A percentile compares a stretch with the other conserved stretches of the same genome.
These are phyloP conservation scores for Terrapene triunguis DNA, from an alignment of 2,113 vertebrate species.

Conservation along the genomic window DNA sequence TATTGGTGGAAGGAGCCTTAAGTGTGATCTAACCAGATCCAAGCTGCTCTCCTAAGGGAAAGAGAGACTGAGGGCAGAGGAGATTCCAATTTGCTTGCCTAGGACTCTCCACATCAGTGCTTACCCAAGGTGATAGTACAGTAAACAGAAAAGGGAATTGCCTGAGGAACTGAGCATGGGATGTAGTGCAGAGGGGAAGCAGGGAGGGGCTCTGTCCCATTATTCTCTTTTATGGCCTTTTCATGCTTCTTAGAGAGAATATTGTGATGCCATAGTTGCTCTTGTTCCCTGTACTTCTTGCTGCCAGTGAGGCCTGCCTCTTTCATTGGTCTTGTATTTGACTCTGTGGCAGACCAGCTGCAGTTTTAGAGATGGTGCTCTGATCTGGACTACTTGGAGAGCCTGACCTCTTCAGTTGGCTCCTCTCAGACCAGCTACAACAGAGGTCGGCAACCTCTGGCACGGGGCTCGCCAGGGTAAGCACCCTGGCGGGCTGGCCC, in stretches of 20 bases:
- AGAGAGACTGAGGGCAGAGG: background rate
- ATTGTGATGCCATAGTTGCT: background rate
- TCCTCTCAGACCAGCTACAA: background rate
- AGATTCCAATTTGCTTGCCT: background rate
- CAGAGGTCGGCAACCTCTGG: no score
- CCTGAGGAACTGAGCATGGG: background rate
- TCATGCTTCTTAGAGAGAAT: background rate
- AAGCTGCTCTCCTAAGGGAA: background rate
- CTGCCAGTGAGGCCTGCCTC: background rate
- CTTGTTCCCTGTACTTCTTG: background rate
- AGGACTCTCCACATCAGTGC: background rate
- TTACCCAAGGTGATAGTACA: no score
- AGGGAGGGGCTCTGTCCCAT: background rate
- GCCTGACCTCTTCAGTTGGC: background rate
- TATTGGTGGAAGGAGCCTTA: background rate
- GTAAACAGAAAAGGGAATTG: background rate
- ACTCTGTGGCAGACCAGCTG: background rate
- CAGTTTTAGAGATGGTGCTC: background rate
- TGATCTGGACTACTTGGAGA: background rate
- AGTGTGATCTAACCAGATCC: background rate
- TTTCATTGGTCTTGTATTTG: background rate
- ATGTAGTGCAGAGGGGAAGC: background rate
- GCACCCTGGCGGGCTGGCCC: no score
- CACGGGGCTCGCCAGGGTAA: no score
- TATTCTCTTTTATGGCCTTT: background rate